Evolutionary conservation across 2,797 vertebrate genomes (phyloP).

Genomic region (Fratercula arctica): DNA sequence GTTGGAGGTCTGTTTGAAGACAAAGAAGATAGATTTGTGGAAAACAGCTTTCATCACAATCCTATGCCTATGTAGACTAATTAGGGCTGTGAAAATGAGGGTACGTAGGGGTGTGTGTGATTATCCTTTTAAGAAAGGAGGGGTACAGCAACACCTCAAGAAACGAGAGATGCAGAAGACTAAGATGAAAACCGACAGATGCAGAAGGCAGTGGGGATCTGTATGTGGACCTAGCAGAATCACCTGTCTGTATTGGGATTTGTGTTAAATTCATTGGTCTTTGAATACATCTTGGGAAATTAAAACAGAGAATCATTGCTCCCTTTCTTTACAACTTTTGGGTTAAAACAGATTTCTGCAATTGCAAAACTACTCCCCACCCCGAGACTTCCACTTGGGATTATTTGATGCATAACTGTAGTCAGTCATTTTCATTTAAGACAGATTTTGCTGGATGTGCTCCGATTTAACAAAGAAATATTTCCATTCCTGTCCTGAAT

Average conservation of each 20-base stretch:
- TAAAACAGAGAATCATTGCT: not conserved
- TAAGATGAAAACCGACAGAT: not conserved
- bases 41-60: not conserved
- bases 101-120: not conserved
- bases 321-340: not conserved
- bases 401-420: conserved; percentile 5
- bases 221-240: not conserved
- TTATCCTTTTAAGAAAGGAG: not conserved
- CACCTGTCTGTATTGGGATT: not conserved
- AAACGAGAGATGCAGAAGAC: not conserved
- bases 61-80: not conserved
- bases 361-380: not conserved
- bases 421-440: conserved; percentile 47
- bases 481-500: conserved; percentile 55
- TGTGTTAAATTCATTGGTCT: not conserved
- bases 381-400: conserved; percentile 8
- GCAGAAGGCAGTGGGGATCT: not conserved
- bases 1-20: not conserved
- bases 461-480: conserved; percentile 28
- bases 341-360: not conserved
- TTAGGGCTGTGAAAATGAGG: not conserved
- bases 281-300: not conserved
- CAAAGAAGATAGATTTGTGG: not conserved
- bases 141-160: not conserved
- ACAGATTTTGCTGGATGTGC: conserved; percentile 25